A percentile compares a stretch with the other conserved stretches of the same genome.
Conservation (phyloP, 2,888 invertebrate genomes). For the Trachelus stipa region DNA sequence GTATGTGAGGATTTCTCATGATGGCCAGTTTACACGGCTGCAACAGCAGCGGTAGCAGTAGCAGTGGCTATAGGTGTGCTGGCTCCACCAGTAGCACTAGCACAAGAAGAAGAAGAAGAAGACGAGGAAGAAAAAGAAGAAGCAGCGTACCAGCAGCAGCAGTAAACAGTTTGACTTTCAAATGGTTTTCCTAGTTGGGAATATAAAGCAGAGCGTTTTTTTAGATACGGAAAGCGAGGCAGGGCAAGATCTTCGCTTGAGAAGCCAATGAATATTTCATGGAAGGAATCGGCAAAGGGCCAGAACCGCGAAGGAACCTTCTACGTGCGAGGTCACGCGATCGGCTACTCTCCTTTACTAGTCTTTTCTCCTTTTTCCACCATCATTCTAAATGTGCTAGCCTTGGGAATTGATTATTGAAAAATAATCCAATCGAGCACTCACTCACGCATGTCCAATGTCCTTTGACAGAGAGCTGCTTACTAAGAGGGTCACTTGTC, state of each 20-base stretch:
- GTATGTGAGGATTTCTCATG: neutral
- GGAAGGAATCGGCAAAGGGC: constrained; percentile 29
- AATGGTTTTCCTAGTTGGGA: constrained; percentile 41
- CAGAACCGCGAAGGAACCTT: constrained; percentile 17
- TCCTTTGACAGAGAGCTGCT: neutral
- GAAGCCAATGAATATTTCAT: constrained; percentile 49
- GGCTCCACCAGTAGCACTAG: neutral
- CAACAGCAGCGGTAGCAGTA: neutral
- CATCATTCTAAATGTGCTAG: neutral
- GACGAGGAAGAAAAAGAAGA: constrained; percentile 9
- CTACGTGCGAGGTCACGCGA: constrained; percentile 25
- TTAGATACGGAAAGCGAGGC: constrained; percentile 36
- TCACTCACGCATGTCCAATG: neutral
- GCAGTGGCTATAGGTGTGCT: neutral
- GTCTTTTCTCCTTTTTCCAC: constrained; percentile 1
- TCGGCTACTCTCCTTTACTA: neutral
- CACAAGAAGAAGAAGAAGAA: too few species aligned
- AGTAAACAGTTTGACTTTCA: constrained; percentile 51
- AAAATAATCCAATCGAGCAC: neutral
- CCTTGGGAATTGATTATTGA: neutral
- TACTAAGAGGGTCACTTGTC: neutral
- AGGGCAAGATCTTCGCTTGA: constrained; percentile 33
- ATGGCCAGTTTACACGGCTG: neutral
- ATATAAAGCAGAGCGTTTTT: constrained; percentile 45
- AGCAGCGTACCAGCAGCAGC: constrained; percentile 29